These are phyloP conservation scores for Felis catus DNA, from an alignment of 2,113 vertebrate genomes.

Conservation along the genomic window F.catus_Fca126_mat1.0 CM031424.1:44368501-44369000, in stretches of 20 bases:
- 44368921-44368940: too few relatives aligned
- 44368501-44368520: slow-evolving; percentile 32
- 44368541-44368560: neutral
- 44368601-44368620: slow-evolving; percentile 35
- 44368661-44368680: neutral
- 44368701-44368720: neutral
- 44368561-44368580: neutral
- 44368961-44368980: too few relatives aligned
- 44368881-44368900: too few relatives aligned
- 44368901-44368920: too few relatives aligned
- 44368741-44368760: neutral
- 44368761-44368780: neutral
- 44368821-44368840: too few relatives aligned
- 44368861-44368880: too few relatives aligned
- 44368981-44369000: too few relatives aligned
- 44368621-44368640: neutral
- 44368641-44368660: neutral
- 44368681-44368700: neutral
- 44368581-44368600: slow-evolving; percentile 35
- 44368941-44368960: too few relatives aligned
- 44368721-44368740: neutral
- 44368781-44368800: neutral
- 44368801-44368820: too few relatives aligned
- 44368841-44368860: too few relatives aligned
- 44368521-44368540: neutral